These are phyloP conservation scores for Anticlea derivata DNA, from an alignment of 2,888 invertebrate species.

Conservation along the genomic window DNA sequence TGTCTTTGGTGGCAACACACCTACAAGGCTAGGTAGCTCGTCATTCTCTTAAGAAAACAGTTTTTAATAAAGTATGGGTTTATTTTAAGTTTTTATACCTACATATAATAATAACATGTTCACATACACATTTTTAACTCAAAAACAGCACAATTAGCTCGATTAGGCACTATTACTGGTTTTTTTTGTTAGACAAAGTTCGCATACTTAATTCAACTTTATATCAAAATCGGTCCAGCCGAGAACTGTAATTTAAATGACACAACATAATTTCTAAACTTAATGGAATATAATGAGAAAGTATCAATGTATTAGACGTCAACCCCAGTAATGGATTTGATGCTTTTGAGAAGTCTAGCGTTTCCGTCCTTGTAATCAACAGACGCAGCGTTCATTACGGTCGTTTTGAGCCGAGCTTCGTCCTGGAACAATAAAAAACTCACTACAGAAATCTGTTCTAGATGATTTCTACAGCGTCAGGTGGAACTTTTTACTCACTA, in stretches of 20 bases:
- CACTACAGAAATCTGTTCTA: no score
- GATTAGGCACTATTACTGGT: background rate
- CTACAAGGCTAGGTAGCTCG: no score
- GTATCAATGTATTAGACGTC: conserved; percentile 49
- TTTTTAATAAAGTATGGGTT: no score
- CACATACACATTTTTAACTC: no score
- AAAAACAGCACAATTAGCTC: background rate
- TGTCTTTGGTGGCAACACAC: no score
- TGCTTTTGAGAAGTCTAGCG: conserved; percentile 87
- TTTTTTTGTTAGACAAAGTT: background rate
- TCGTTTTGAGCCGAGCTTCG: conserved; percentile 90
- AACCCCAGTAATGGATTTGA: conserved; percentile 86
- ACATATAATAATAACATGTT: no score
- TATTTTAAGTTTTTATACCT: no score
- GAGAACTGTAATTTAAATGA: background rate
- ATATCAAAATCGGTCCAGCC: conserved; percentile 8
- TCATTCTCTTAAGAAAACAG: no score
- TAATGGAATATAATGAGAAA: background rate
- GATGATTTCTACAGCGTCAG: no score
- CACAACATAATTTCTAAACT: background rate
- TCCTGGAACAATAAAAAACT: conserved; percentile 82
- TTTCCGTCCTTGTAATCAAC: conserved; percentile 91
- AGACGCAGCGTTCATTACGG: conserved; percentile 87
- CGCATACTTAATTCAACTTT: conserved; percentile 1
- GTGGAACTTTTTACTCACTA: no score